Evolutionary conservation across 64 coral and sea anemone genomes (phyloP).

Genomic region (Stichodactyla mertensii): DNA sequence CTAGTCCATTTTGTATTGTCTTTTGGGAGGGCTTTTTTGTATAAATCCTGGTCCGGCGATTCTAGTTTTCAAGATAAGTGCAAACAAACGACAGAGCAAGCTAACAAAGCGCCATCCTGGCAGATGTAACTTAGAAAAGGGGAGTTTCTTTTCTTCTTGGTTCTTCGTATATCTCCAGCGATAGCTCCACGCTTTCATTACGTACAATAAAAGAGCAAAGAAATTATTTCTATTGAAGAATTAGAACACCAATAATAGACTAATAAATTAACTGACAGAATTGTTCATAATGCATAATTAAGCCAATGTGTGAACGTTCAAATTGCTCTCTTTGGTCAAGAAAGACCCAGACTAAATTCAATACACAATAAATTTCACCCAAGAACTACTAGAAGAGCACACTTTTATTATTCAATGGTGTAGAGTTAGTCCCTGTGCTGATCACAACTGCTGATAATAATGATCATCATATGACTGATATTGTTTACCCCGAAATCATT

Average conservation of each 20-base stretch:
- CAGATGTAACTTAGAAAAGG: not conserved
- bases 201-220: not conserved
- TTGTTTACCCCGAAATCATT: not conserved
- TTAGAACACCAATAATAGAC: slow-evolving; percentile 3
- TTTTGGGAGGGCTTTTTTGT: not conserved
- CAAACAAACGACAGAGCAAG: not conserved
- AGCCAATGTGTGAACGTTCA: not conserved
- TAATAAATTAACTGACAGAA: not conserved
- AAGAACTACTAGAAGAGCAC: not conserved
- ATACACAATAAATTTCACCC: not conserved
- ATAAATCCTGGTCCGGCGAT: not conserved
- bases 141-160: not conserved
- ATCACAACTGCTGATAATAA: not conserved
- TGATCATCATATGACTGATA: not conserved
- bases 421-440: not conserved
- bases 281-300: slow-evolving; percentile 5
- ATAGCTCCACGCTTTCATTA: slow-evolving; percentile 6
- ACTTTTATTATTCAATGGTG: not conserved
- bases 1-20: not conserved
- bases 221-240: not conserved
- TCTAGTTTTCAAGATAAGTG: not conserved
- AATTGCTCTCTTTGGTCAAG: not conserved
- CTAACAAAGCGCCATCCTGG: not conserved
- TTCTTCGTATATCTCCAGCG: not conserved
- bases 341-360: not conserved